Base-by-base conservation (phyloP, 2,888 invertebrate genomes). In the Odontocerum albicorne region DNA sequence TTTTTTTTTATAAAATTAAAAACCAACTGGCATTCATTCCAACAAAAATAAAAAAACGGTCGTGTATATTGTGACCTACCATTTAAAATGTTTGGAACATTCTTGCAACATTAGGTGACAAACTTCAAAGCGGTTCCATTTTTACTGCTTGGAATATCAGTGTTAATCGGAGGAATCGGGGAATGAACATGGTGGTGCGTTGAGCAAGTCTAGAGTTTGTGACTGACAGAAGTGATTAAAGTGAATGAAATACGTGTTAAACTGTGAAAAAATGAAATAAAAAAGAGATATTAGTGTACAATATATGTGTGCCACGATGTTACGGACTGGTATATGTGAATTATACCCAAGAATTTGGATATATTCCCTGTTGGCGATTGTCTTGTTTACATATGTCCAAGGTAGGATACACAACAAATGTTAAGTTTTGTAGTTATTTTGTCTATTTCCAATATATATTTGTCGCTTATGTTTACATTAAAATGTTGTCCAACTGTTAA, bases 301-400 rank as follows among this genome's bases (percentile, higher is more conserved):
- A 67, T 59, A 58, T 68, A 74, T 74, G 73, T 60, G 62, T 70
- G 69, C 61, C 67, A 75, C 63, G 57, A 77, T 77, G 77, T 73
- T 72, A 63, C 75, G 76, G 75, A 75, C 75, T 71, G 74, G 72
- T 67, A 71, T 73, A 69, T 72, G 69, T 66, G 70, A 71, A 65
- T 75, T 73, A 66, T 72, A 74, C 64, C 68, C 71, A 57, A 72
- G 72, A 69, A 75, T 74, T 73, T 77, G 76, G 75, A 75, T 77
- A 68, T 75, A 74, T 69, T 72, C 77, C 72, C 65, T 73, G 64
- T 71, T 67, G 43, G 19, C 12, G 64, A 65, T 72, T 64, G 70
- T 73, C 72, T 77, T 77, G 77, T 77, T 77, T 77, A 77, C 77
- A 73, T 75, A 72, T 67, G 74, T 68, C 68, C 72, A 77, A 77